phyloP scores from a whole-genome alignment of 2,113 vertebrate genomes.

The Lepus timidus region DNA sequence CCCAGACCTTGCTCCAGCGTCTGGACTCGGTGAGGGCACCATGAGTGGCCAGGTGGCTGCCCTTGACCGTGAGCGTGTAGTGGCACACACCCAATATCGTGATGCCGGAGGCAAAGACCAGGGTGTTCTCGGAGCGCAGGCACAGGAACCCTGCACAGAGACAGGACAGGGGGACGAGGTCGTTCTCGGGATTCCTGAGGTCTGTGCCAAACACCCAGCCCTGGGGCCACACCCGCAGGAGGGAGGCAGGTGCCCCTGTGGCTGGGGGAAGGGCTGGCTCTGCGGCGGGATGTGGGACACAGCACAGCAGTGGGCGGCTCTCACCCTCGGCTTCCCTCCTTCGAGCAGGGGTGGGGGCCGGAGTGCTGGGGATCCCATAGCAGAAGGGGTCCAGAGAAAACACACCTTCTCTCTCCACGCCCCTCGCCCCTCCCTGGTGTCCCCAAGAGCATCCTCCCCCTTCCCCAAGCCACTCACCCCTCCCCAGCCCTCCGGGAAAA shows the following conservation, averaged over 20 bases:
- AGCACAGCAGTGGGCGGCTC: neutral
- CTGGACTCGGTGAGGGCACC: slow-evolving; percentile 91
- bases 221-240: neutral
- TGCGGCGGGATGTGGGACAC: neutral
- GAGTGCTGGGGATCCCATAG: neutral
- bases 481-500: neutral
- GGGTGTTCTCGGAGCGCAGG: slow-evolving; percentile 86
- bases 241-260: neutral
- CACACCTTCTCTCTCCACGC: too few species aligned
- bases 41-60: slow-evolving; percentile 95
- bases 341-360: neutral
- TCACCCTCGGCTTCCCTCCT: neutral
- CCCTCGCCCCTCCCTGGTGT: neutral
- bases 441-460: neutral
- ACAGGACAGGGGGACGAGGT: too few species aligned
- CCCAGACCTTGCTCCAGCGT: slow-evolving; percentile 91
- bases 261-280: neutral
- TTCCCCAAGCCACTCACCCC: too few species aligned
- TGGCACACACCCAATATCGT: slow-evolving; percentile 91
- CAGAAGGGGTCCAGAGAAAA: neutral
- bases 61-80: slow-evolving; percentile 92
- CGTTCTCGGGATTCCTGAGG: neutral
- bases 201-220: neutral
- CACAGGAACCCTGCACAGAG: slow-evolving; percentile 91
- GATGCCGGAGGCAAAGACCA: slow-evolving; percentile 88